A percentile compares a stretch with the other conserved stretches of the same genome.
Evolutionary conservation across 37 sponge, comb jelly and placozoan genomes (phyloP).

Genomic region (Chondrilla cf. caribensis): DNA sequence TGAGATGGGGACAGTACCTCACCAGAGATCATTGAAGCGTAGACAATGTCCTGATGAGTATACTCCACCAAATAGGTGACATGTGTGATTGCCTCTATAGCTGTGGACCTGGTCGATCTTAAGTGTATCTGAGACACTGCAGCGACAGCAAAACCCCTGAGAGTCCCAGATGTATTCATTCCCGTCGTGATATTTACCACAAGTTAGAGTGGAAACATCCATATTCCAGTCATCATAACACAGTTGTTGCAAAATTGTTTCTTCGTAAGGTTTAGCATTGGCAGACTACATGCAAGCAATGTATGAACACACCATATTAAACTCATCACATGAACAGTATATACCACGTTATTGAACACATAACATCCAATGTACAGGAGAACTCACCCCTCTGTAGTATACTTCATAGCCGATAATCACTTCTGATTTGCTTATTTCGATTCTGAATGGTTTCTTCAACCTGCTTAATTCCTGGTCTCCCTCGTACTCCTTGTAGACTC

Average conservation of each 20-base stretch:
- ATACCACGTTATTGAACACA: background rate
- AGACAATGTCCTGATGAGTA: conserved; percentile 15
- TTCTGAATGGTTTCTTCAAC: conserved; percentile 68
- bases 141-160: conserved; percentile 82
- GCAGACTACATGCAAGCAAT: conserved; percentile 43
- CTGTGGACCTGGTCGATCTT: background rate
- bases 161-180: conserved; percentile 52
- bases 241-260: background rate
- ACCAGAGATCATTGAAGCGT: conserved; percentile 22
- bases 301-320: background rate
- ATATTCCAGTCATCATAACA: conserved; percentile 57
- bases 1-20: no score
- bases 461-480: conserved; percentile 24
- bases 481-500: conserved; percentile 36
- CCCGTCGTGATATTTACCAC: conserved; percentile 43
- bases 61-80: conserved; percentile 32
- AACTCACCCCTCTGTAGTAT: conserved; percentile 63
- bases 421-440: conserved; percentile 60
- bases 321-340: background rate
- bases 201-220: background rate
- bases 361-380: background rate
- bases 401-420: conserved; percentile 57
- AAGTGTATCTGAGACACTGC: background rate
- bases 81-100: conserved; percentile 13
- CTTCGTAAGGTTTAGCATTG: conserved; percentile 62